These are phyloP conservation scores for Mesorhabditis spiculigera DNA, from an alignment of 2,888 invertebrate species.

Conservation along the genomic window DNA sequence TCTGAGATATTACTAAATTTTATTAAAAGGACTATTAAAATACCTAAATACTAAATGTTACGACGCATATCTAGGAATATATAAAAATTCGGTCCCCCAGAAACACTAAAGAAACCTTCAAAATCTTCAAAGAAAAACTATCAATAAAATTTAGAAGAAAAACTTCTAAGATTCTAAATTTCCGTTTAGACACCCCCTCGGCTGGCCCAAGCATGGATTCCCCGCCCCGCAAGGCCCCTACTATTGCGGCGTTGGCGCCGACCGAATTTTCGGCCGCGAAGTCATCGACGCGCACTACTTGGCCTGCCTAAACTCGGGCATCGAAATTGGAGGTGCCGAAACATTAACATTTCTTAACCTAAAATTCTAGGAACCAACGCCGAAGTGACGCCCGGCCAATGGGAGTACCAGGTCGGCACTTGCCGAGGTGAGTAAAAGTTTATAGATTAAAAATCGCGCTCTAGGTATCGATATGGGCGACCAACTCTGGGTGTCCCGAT, in stretches of 20 bases:
- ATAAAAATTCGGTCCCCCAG: too few relatives aligned
- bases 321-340: constrained; percentile 86
- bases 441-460: not conserved
- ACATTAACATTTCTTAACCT: constrained; percentile 66
- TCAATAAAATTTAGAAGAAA: not conserved
- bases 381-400: constrained; percentile 44
- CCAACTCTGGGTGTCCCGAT: constrained; percentile 63
- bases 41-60: too few relatives aligned
- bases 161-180: not conserved
- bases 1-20: too few relatives aligned
- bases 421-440: constrained; percentile 59
- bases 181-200: constrained; percentile 39
- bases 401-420: constrained; percentile 61
- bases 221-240: constrained; percentile 65
- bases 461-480: constrained; percentile 62
- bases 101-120: too few relatives aligned
- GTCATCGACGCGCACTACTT: constrained; percentile 92
- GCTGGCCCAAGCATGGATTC: constrained; percentile 58
- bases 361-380: constrained; percentile 8
- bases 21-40: too few relatives aligned
- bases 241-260: constrained; percentile 94
- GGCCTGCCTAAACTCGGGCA: constrained; percentile 86
- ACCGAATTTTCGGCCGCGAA: constrained; percentile 88
- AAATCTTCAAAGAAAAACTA: too few relatives aligned
- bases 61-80: too few relatives aligned